Evolutionary conservation across 2,797 vertebrate species (phyloP).

Genomic region (Sebastiscus tertius): DNA sequence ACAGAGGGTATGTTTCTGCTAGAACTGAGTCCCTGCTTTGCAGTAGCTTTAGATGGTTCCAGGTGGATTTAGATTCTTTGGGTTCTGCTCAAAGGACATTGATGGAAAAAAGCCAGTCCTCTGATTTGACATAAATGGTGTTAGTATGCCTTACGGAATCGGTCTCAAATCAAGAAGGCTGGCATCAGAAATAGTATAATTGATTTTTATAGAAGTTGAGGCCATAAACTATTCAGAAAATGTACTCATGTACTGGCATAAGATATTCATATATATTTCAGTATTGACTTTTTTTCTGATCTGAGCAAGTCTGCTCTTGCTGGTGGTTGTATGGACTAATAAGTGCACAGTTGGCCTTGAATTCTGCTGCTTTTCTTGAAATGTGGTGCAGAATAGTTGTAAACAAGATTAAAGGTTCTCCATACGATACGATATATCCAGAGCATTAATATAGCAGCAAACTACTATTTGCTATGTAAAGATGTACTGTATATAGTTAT

Average conservation of each 20-base stretch:
- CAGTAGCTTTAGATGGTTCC: slow-evolving; percentile 19
- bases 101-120: background rate
- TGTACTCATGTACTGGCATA: background rate
- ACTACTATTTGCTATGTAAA: background rate
- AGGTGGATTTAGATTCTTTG: slow-evolving; percentile 27
- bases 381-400: background rate
- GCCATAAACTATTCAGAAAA: slow-evolving; percentile 13
- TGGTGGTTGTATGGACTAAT: slow-evolving; percentile 1
- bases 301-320: slow-evolving; percentile 1
- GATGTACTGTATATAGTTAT: background rate
- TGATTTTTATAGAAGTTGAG: slow-evolving; percentile 3
- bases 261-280: slow-evolving; percentile 11
- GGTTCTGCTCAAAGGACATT: slow-evolving; percentile 6
- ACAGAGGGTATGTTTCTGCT: slow-evolving; percentile 25
- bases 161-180: background rate
- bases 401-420: background rate
- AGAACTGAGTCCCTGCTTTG: slow-evolving; percentile 30
- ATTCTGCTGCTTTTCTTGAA: slow-evolving; percentile 18
- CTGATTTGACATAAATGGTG: background rate
- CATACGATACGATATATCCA: background rate
- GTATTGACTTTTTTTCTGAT: slow-evolving; percentile 20
- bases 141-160: background rate
- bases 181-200: background rate
- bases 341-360: background rate
- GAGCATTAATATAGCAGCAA: background rate